Conservation (phyloP, 2,797 vertebrate species). For the Sebastes nivosus region DNA sequence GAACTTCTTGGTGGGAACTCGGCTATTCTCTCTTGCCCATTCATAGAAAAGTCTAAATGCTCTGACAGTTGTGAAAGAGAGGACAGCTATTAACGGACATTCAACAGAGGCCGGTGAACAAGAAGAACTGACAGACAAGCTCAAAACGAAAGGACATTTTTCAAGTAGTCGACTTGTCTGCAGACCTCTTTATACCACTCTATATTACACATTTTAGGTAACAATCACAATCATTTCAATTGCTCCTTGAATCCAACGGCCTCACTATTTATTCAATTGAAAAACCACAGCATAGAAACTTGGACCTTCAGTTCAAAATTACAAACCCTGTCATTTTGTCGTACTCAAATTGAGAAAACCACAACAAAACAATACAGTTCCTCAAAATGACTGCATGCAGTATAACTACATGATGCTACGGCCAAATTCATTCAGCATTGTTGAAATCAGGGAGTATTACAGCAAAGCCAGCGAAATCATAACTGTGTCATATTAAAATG, state of each 20-base stretch:
- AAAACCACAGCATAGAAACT: constrained; percentile 52
- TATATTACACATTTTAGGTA: constrained; percentile 3
- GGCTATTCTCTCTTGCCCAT: background rate
- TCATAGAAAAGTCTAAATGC: background rate
- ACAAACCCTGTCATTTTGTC: constrained; percentile 81
- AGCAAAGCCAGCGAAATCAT: constrained; percentile 29
- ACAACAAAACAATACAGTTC: constrained; percentile 66
- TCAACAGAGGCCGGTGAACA: background rate
- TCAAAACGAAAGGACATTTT: background rate
- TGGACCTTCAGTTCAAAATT: constrained; percentile 75
- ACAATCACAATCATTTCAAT: constrained; percentile 30
- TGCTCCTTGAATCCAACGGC: constrained; percentile 19
- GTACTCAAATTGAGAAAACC: constrained; percentile 76
- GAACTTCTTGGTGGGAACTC: no score
- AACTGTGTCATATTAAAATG: constrained; percentile 49
- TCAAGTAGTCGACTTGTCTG: background rate
- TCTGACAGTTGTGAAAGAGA: background rate
- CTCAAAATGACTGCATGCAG: constrained; percentile 41
- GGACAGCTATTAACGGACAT: background rate
- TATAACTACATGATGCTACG: constrained; percentile 14
- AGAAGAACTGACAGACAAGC: background rate
- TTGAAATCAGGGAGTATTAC: constrained; percentile 32
- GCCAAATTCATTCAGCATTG: constrained; percentile 28
- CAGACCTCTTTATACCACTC: background rate
- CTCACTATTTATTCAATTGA: constrained; percentile 37